Evolutionary conservation across 1,140 invertebrate species (phyloP), one percentile per base, ranked within the genome.

Genomic region (Solen grandis): DNA sequence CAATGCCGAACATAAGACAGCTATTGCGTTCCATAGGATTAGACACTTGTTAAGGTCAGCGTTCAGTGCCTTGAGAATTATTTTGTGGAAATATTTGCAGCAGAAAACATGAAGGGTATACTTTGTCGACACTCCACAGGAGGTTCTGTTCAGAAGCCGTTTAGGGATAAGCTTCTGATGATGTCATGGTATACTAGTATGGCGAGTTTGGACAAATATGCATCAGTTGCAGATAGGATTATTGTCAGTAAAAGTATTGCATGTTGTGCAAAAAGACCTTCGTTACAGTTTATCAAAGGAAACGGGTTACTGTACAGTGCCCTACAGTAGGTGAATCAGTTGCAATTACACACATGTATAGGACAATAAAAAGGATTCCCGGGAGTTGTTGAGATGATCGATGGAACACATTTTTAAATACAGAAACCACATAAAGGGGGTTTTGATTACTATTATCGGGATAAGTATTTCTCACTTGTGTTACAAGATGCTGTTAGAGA

Each of bases 151-250:
- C 60, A 63, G 19, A 33, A 4, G n/a, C 29, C 29, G 38, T 36
- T 63, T 2, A n/a, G 19, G 16, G 60, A 63, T 5, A 33, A 29
- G 22, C 8, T 63, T 14, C 25, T 63, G 19, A 36, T 63, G 29
- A 8, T 63, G 5, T 4, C 38, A 2, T 63, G 60, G 60, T 63
- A 35, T 63, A 33, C n/a, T n/a, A n/a, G n/a, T n/a, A n/a, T 63
- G 60, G 60, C 60, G 22, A 63, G 60, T n/a, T 10, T 35, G 14
- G 60, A 63, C 33, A 62, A 5, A 62, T 29, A 29, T 62, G 25
- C 60, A 16, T 33, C 60, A 4, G 38, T 66, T 19, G 38, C 35
- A n/a, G 63, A 66, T 25, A 41, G 35, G 8, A 41, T 66, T 46
- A 41, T 35, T 4, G 22, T 46, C 1, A 22, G 16, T n/a, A 27